Base-by-base conservation (phyloP, 2,797 vertebrate genomes). In the Micromesistius poutassou region DNA sequence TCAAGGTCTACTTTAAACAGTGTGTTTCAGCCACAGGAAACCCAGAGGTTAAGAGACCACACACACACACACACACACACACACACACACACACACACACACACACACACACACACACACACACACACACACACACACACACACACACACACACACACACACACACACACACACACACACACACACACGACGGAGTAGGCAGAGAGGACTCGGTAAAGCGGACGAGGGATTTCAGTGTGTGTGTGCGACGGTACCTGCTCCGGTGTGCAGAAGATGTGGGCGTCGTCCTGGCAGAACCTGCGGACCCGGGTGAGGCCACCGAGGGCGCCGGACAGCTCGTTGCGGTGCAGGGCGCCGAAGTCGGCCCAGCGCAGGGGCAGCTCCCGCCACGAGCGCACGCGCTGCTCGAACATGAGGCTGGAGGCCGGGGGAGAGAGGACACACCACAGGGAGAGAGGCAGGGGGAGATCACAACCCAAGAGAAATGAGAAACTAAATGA, bases 371-470 rank as follows among this genome's bases (percentile, higher is more conserved):
- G 95, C 14, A 99, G 74, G 0, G 97, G 97, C 75, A 98, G 95
- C 91, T 99, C 97, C 74, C 95, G 89, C 97, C 97, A 98, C 0
- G 97, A 98, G 14, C 97, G 95, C 0, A 94, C 91, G 0, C 96
- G 95, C 87, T 99, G 97, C 83, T 96, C 92, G 0, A 96, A 99
- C 96, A 99, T 97, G 74, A 98, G 91, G 80, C 97, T 98, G n/a
- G 75, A 73, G 31, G 78, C 10, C 70, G 31, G 40, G 22, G 19
- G 70, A 30, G 10, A 71, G 36, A 36, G 50, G 14, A 36, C 10
- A 35, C n/a, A 4, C 0, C 0, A 19, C 13, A 22, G 30, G 33
- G 1, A 8, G 31, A 71, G 28, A 31, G 0, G 70, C 2, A 50
- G 46, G 46, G 46, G 13, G 16, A 1, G 8, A 9, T 50, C 2